Evolutionary conservation across 1,140 invertebrate genomes (phyloP).

Genomic region (Cydia fagiglandana): DNA sequence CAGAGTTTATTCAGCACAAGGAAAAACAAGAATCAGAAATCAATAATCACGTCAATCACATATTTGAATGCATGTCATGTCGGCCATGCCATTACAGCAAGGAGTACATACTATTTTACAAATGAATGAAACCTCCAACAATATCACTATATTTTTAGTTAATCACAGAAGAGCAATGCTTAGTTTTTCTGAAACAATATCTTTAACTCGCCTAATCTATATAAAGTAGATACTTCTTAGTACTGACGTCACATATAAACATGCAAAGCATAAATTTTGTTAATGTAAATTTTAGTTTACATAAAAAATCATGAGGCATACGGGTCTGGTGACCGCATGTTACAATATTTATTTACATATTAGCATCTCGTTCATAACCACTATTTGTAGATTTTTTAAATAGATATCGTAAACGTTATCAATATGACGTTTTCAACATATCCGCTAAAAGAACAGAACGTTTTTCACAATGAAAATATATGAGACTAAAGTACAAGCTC

Average conservation of each 20-base stretch:
- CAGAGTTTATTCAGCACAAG: too few relatives aligned
- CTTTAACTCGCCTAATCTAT: not conserved
- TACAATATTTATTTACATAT: not conserved
- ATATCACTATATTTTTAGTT: too few relatives aligned
- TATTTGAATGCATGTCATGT: too few relatives aligned
- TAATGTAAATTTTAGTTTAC: not conserved
- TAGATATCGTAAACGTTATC: not conserved
- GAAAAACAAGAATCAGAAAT: too few relatives aligned
- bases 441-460: too few relatives aligned
- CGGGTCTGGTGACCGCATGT: conserved; percentile 9
- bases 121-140: too few relatives aligned
- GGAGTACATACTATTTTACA: too few relatives aligned
- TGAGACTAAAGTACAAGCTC: too few relatives aligned
- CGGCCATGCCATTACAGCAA: too few relatives aligned
- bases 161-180: not conserved
- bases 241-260: conserved; percentile 10
- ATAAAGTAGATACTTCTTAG: not conserved
- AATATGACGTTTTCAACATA: too few relatives aligned
- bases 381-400: not conserved
- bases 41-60: too few relatives aligned
- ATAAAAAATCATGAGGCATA: conserved; percentile 3
- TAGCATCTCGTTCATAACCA: not conserved
- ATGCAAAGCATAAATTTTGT: conserved; percentile 6
- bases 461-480: too few relatives aligned
- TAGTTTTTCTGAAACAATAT: not conserved